Evolutionary conservation across 2,888 invertebrate species (phyloP).

Genomic region (Tenthredo mesomela): DNA sequence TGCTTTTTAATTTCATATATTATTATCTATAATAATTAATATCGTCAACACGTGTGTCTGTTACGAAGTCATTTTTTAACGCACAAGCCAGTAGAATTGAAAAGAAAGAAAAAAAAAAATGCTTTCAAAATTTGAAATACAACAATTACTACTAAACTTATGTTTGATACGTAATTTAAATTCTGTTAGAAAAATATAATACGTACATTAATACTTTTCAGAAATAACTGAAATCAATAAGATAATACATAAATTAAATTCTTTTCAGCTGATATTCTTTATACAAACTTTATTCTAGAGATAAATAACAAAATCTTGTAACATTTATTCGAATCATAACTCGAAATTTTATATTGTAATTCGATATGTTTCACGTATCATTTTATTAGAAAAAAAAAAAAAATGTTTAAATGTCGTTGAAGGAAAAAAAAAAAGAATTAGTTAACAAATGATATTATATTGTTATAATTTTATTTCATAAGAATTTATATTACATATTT

Average conservation of each 20-base stretch:
- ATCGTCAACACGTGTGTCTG: not conserved
- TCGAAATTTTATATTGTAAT: not conserved
- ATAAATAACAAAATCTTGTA: not conserved
- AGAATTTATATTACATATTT: conserved; percentile 31
- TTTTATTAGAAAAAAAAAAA: not conserved
- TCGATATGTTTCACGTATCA: not conserved
- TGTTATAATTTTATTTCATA: conserved; percentile 1
- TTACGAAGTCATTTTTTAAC: not conserved
- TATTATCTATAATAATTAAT: no score
- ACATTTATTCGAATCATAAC: not conserved
- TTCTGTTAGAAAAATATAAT: not conserved
- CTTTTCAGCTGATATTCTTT: no score
- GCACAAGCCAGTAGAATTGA: no score
- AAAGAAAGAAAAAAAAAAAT: not conserved
- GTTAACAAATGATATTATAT: conserved; percentile 11
- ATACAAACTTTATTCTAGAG: not conserved
- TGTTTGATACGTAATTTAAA: not conserved
- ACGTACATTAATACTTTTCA: no score
- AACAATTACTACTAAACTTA: not conserved
- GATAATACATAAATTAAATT: no score
- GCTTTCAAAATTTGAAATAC: not conserved
- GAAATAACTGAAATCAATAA: no score
- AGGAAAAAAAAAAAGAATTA: not conserved
- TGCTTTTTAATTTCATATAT: not conserved
- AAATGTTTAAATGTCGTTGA: not conserved